Evolutionary conservation across 2,113 vertebrate genomes (phyloP).

Genomic region (Phycodurus eques): DNA sequence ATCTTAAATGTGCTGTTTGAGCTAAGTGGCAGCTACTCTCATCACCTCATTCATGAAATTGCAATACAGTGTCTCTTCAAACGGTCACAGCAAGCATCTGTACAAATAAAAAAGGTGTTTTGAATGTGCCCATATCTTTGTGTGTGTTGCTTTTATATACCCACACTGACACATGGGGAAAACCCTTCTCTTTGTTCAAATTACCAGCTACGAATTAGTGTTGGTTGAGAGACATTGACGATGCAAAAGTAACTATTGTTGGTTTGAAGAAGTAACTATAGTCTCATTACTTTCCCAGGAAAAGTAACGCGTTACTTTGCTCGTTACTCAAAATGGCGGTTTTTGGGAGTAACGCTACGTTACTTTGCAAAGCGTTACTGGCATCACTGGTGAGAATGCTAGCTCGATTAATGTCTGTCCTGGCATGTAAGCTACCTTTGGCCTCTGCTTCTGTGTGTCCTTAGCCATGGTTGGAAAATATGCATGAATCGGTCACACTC

Average conservation of each 20-base stretch:
- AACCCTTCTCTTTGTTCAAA: not conserved
- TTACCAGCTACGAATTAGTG: too few species aligned
- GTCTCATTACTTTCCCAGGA: too few species aligned
- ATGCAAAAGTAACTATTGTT: too few species aligned
- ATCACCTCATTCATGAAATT: slow-evolving; percentile 35
- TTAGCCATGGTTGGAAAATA: slow-evolving; percentile 61
- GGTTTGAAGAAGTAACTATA: too few species aligned
- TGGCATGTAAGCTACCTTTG: slow-evolving; percentile 35
- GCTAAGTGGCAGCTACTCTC: slow-evolving; percentile 26
- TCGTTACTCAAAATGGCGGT: too few species aligned
- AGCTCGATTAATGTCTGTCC: slow-evolving; percentile 55
- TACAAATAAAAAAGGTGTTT: not conserved
- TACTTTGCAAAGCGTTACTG: too few species aligned
- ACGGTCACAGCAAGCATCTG: not conserved
- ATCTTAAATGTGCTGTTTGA: not conserved
- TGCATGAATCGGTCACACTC: slow-evolving; percentile 70
- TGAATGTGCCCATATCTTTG: not conserved
- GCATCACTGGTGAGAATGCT: not conserved
- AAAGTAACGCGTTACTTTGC: too few species aligned
- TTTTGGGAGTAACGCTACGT: too few species aligned
- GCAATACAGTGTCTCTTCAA: slow-evolving; percentile 1
- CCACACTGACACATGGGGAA: slow-evolving; percentile 14
- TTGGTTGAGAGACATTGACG: too few species aligned
- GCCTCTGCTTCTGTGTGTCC: slow-evolving; percentile 40
- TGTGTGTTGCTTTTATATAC: slow-evolving; percentile 3